phyloP scores from a whole-genome alignment of 2,113 vertebrate species.

The Marcusenius ussheri region DNA sequence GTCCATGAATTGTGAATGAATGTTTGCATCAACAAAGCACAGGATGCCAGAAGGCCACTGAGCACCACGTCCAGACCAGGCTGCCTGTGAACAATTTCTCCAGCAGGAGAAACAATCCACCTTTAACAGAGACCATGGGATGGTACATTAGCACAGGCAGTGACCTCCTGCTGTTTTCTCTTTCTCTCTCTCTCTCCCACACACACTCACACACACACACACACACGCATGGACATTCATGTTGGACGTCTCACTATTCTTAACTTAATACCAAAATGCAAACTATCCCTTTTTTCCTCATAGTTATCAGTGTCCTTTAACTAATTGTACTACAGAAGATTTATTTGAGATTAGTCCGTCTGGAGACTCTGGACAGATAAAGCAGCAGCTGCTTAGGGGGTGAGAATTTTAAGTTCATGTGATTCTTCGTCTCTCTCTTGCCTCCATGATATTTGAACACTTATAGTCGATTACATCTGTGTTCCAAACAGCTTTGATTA shows the following conservation, averaged over 20 bases:
- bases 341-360: not conserved
- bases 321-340: not conserved
- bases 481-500: not conserved
- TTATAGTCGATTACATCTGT: not conserved
- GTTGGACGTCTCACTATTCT: not conserved
- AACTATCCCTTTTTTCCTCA: not conserved
- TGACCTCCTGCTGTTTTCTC: not conserved
- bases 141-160: not conserved
- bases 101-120: not conserved
- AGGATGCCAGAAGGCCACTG: not conserved
- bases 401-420: not conserved
- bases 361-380: not conserved
- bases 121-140: not conserved
- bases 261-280: not conserved
- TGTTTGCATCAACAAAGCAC: not conserved
- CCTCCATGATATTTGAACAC: not conserved
- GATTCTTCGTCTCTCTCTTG: not conserved
- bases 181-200: not conserved
- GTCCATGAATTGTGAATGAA: not conserved
- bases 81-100: not conserved
- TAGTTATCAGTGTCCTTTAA: not conserved
- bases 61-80: not conserved
- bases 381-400: not conserved
- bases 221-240: too few relatives aligned
- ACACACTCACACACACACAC: not conserved